Evolutionary conservation across 2,113 vertebrate genomes (phyloP).

Genomic region (Chaetodon trifascialis): DNA sequence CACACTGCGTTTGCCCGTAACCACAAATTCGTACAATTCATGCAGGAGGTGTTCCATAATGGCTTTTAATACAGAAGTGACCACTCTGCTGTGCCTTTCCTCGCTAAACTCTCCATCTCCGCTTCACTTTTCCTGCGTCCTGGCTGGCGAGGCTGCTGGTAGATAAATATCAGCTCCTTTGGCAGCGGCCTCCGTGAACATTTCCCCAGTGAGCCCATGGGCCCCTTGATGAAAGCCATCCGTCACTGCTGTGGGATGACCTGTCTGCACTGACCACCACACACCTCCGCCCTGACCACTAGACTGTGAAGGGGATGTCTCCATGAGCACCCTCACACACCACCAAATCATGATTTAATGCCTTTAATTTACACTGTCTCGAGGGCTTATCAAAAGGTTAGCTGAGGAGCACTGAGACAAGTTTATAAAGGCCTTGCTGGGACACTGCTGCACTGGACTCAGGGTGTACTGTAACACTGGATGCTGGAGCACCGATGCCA

Average conservation of each 20-base stretch:
- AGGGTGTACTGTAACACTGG: conserved; percentile 11
- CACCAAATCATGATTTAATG: conserved; percentile 94
- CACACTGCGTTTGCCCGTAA: conserved; percentile 1
- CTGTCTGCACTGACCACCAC: conserved; percentile 88
- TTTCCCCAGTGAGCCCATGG: conserved; percentile 86
- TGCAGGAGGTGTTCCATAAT: conserved; percentile 15
- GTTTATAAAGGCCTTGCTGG: conserved; percentile 68
- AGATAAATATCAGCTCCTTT: conserved; percentile 87
- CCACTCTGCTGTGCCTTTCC: conserved; percentile 21
- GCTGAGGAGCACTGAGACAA: conserved; percentile 64
- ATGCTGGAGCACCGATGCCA: conserved; percentile 25
- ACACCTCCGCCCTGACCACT: conserved; percentile 83
- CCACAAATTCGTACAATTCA: conserved; percentile 12
- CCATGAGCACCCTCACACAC: conserved; percentile 87
- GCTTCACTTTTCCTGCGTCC: conserved; percentile 31
- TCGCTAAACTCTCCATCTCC: conserved; percentile 31
- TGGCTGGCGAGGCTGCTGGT: conserved; percentile 39
- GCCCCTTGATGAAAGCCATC: conserved; percentile 95
- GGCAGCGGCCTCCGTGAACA: conserved; percentile 88
- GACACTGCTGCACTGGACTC: conserved; percentile 45
- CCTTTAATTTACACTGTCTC: conserved; percentile 95
- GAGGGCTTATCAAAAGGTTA: conserved; percentile 82
- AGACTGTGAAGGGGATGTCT: conserved; percentile 96
- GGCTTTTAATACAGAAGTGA: conserved; percentile 21
- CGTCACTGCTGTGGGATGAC: conserved; percentile 92